Conservation (phyloP, 2,888 invertebrate species). For the Erebia palarica region DNA sequence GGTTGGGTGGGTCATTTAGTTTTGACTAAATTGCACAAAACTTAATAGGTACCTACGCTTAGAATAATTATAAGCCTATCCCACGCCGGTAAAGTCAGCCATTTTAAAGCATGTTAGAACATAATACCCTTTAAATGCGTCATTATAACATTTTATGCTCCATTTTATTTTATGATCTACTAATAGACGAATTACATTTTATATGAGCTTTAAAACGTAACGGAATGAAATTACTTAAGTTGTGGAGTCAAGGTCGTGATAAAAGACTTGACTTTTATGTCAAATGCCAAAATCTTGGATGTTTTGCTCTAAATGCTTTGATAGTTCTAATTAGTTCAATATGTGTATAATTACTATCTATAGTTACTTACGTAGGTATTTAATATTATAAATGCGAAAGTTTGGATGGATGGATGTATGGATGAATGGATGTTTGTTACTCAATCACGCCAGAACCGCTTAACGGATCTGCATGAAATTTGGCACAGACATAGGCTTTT, state of each 20-base stretch:
- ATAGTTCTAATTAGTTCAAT: too few species aligned
- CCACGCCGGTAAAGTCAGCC: slow-evolving; percentile 15
- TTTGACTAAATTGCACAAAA: slow-evolving; percentile 22
- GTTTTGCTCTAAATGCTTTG: too few species aligned
- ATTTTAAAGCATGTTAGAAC: slow-evolving; percentile 31
- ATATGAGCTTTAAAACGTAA: slow-evolving; percentile 8
- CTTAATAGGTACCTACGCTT: slow-evolving; percentile 25
- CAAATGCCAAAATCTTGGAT: too few species aligned
- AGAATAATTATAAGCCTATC: slow-evolving; percentile 23
- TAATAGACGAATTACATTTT: slow-evolving; percentile 14
- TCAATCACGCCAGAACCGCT: too few species aligned
- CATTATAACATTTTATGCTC: slow-evolving; percentile 26
- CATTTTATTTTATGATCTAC: slow-evolving; percentile 19
- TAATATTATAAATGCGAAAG: not conserved
- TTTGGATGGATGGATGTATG: too few species aligned
- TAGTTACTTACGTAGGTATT: too few species aligned
- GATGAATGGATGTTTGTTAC: too few species aligned
- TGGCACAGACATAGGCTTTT: too few species aligned
- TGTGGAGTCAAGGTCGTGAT: not conserved
- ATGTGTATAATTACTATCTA: too few species aligned
- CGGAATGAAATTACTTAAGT: slow-evolving; percentile 5
- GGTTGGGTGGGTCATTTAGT: too few species aligned
- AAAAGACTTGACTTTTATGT: not conserved
- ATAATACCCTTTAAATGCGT: slow-evolving; percentile 24
- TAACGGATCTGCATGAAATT: too few species aligned